Base-by-base conservation (phyloP, 1,140 invertebrate genomes). In the Adelges cooleyi region DNA sequence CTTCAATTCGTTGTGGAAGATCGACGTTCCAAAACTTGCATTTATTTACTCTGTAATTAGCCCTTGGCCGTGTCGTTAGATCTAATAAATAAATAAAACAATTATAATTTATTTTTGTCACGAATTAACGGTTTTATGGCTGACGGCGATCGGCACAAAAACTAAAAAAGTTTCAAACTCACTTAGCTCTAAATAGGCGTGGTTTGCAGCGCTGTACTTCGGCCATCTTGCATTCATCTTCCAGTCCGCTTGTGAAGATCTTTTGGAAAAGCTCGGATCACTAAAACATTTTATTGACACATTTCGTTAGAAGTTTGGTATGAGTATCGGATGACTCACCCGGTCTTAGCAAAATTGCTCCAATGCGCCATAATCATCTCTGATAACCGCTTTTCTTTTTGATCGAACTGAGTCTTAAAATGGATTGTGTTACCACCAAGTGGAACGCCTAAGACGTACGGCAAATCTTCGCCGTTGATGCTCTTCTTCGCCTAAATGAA, bases 361-460 rank as follows among this genome's bases (percentile, higher is more conserved):
- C 89, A 92, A 75, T 87, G 85, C 67, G 82, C 82, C 86, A 93
- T 92, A 66, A 92, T 81, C 17, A 85, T 81, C 76, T 90, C 85
- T 38, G 88, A 88, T 62, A 93, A 80, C 13, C 86, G 77, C 69
- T 81, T 83, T 76, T 94, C 90, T 46, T 84, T 78, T 54, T 79
- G 78, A 38, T 83, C 86, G 74, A 87, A 93, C 67, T 84, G 80
- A 49, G 80, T 78, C 48, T 81, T 80, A 71, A 87, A 89, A 69
- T 89, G 87, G 68, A 85, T 82, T 53, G 82, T 83, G 13, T 82
- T 80, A 6, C 81, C 82, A 44, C 85, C 84, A 44, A 97, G 74
- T 9, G 94, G 93, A 10, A 90, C 86, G 3, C 94, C 94, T 67
- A 97, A 86, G 27, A 95, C 80, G 71, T 94, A 97, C 0, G 91